Percentiles rank a stretch among this genome's conserved stretches.
Conservation (phyloP, 2,888 invertebrate genomes). For the Tribolium freemani region DNA sequence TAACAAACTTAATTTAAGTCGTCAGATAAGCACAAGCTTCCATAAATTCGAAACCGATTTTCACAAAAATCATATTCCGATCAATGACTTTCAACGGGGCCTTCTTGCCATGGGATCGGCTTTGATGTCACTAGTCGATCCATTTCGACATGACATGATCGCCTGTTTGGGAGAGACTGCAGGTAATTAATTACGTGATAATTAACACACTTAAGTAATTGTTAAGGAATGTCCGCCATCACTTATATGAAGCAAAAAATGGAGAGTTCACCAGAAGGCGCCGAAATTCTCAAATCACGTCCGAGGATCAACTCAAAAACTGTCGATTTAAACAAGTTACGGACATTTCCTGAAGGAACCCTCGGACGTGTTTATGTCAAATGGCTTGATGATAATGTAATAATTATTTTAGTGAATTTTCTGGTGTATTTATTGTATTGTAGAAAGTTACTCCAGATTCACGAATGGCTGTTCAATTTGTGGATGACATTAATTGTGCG, state of each 20-base stretch:
- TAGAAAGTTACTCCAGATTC: slow-evolving; percentile 94
- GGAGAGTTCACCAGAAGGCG: slow-evolving; percentile 83
- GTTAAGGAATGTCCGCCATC: slow-evolving; percentile 74
- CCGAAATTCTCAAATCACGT: slow-evolving; percentile 79
- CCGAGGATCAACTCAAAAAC: slow-evolving; percentile 91
- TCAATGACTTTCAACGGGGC: slow-evolving; percentile 80
- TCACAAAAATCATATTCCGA: slow-evolving; percentile 75
- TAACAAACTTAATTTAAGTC: neutral
- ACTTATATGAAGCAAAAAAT: slow-evolving; percentile 81
- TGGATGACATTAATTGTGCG: slow-evolving; percentile 89
- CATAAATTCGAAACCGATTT: slow-evolving; percentile 74
- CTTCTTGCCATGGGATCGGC: slow-evolving; percentile 91
- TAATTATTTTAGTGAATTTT: neutral
- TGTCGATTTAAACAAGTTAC: slow-evolving; percentile 81
- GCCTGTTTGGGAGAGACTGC: slow-evolving; percentile 95
- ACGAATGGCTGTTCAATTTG: slow-evolving; percentile 89
- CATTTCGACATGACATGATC: slow-evolving; percentile 91
- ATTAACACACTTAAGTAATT: slow-evolving; percentile 9
- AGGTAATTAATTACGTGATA: slow-evolving; percentile 65
- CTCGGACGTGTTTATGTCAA: slow-evolving; percentile 89
- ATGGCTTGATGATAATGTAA: slow-evolving; percentile 84
- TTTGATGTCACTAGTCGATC: slow-evolving; percentile 84
- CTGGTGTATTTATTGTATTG: slow-evolving; percentile 35
- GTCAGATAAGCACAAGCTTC: neutral
- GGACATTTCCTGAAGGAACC: slow-evolving; percentile 81